phyloP scores from a whole-genome alignment of 2,888 invertebrate species.

The Cremastinae sp. region DNA sequence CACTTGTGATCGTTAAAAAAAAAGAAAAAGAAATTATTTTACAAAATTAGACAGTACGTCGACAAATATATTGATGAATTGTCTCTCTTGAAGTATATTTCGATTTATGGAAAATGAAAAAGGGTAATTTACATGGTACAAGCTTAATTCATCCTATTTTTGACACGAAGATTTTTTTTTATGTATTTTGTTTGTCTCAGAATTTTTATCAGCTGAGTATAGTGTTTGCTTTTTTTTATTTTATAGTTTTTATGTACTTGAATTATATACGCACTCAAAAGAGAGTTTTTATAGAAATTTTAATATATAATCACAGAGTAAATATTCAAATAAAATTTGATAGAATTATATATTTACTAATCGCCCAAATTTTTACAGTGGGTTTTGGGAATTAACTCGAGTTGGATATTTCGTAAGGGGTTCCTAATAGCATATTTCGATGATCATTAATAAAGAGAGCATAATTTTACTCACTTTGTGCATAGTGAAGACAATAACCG shows the following conservation, averaged over 20 bases:
- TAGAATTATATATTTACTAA: slow-evolving; percentile 13
- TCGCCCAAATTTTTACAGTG: slow-evolving; percentile 12
- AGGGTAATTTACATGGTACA: slow-evolving; percentile 21
- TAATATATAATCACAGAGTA: slow-evolving; percentile 43
- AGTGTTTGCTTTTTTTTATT: slow-evolving; percentile 11
- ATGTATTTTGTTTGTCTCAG: slow-evolving; percentile 16
- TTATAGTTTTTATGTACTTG: slow-evolving; percentile 1
- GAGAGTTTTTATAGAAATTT: slow-evolving; percentile 29
- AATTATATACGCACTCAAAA: slow-evolving; percentile 22
- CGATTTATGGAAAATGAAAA: slow-evolving; percentile 6
- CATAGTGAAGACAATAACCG: slow-evolving; percentile 23
- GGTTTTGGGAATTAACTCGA: slow-evolving; percentile 15
- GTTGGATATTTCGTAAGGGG: slow-evolving; percentile 5
- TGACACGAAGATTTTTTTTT: not conserved
- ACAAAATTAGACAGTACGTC: slow-evolving; percentile 66
- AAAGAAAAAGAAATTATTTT: slow-evolving; percentile 55
- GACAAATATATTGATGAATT: slow-evolving; percentile 59
- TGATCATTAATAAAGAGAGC: slow-evolving; percentile 16
- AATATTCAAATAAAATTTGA: not conserved
- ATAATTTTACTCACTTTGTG: slow-evolving; percentile 24
- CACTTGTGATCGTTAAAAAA: slow-evolving; percentile 67
- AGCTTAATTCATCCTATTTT: slow-evolving; percentile 23
- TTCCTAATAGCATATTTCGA: slow-evolving; percentile 14
- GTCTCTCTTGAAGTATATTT: slow-evolving; percentile 29
- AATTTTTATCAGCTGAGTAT: slow-evolving; percentile 16